Percentiles rank a stretch among this genome's conserved stretches.
Evolutionary conservation across 2,888 invertebrate species (phyloP).

Genomic region (Lasiommata megera): DNA sequence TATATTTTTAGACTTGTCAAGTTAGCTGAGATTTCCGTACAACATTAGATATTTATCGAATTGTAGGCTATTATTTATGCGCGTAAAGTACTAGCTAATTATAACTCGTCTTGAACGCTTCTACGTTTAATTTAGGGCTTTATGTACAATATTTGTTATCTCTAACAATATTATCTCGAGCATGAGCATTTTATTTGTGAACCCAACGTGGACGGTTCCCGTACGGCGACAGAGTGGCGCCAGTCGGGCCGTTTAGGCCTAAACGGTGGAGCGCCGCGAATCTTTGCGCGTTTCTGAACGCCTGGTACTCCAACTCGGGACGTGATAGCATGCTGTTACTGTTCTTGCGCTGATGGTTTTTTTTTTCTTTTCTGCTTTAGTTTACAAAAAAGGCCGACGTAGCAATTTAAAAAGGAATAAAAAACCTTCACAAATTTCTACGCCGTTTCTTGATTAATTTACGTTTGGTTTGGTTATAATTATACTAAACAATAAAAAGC

Average conservation of each 20-base stretch:
- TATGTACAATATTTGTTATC: slow-evolving; percentile 6
- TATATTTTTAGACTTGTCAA: no score
- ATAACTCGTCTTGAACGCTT: slow-evolving; percentile 4
- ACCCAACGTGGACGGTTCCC: slow-evolving; percentile 19
- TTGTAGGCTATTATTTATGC: neutral
- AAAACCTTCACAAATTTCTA: no score
- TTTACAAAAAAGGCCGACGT: neutral
- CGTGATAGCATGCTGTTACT: slow-evolving; percentile 18
- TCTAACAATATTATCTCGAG: slow-evolving; percentile 14
- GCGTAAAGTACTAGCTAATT: neutral
- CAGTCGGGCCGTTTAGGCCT: slow-evolving; percentile 36
- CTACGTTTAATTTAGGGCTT: neutral
- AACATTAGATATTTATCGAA: no score
- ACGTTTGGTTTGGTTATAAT: no score
- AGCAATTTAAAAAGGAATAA: no score
- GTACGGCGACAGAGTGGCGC: slow-evolving; percentile 28
- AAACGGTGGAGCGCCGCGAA: slow-evolving; percentile 29
- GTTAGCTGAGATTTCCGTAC: no score
- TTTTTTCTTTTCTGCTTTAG: neutral
- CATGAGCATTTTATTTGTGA: slow-evolving; percentile 20
- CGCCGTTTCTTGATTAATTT: no score
- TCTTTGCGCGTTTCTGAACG: slow-evolving; percentile 25
- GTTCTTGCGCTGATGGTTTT: neutral
- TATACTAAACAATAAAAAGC: no score
- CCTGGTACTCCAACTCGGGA: slow-evolving; percentile 34